A percentile compares a stretch with the other conserved stretches of the same genome.
These are phyloP conservation scores for Bungarus multicinctus DNA, from an alignment of 2,113 vertebrate genomes.

Conservation along the genomic window DNA sequence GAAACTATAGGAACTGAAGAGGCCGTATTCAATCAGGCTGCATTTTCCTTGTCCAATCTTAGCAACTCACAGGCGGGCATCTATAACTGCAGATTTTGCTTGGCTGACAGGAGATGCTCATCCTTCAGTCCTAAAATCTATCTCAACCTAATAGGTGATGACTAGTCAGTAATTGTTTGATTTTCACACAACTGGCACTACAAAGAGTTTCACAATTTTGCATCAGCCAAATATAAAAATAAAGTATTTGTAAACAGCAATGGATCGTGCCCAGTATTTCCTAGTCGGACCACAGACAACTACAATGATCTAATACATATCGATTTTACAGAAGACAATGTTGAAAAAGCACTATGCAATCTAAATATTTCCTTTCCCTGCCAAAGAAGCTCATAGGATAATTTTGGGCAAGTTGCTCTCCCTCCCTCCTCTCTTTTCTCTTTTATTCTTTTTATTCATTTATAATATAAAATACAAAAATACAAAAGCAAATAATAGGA, in stretches of 20 bases:
- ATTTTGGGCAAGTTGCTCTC: background rate
- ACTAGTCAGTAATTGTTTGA: no score
- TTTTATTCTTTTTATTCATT: no score
- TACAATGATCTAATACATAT: no score
- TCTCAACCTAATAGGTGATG: background rate
- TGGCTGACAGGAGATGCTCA: rapidly evolving
- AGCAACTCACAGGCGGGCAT: background rate
- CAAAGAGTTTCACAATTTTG: background rate
- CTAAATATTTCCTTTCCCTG: background rate
- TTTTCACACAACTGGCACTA: background rate
- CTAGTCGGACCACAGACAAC: no score
- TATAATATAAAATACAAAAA: no score
- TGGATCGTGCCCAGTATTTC: no score
- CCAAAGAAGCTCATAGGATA: background rate
- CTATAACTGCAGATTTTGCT: background rate
- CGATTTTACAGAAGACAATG: no score
- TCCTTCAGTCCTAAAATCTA: rapidly evolving
- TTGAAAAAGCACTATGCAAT: no score
- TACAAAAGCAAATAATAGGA: no score
- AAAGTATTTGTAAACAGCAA: no score
- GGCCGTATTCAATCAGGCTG: rapidly evolving
- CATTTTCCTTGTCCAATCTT: background rate
- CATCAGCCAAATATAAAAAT: background rate
- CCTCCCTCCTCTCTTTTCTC: rapidly evolving
- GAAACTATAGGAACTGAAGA: rapidly evolving